A percentile compares a stretch with the other conserved stretches of the same genome.
Evolutionary conservation across 2,797 vertebrate species (phyloP).

Genomic region (Clarias laeviceps): DNA sequence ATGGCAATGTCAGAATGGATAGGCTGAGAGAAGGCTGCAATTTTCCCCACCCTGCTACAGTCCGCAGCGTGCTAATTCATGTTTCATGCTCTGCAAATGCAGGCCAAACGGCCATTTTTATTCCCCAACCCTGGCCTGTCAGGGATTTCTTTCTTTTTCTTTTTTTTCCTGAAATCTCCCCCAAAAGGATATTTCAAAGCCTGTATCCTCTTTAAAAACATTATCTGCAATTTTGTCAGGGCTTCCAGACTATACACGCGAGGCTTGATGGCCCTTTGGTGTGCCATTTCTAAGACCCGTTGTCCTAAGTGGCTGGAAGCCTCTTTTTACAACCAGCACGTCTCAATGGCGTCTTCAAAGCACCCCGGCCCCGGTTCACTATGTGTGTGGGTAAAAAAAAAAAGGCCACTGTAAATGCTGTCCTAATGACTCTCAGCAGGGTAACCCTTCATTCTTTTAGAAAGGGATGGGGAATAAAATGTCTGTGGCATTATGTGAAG

Average conservation of each 20-base stretch:
- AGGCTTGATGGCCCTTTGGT: slow-evolving; percentile 58
- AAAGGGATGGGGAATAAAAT: slow-evolving; percentile 75
- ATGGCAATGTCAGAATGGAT: slow-evolving; percentile 70
- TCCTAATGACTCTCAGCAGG: slow-evolving; percentile 81
- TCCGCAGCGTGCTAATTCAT: slow-evolving; percentile 71
- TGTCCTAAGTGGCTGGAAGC: slow-evolving; percentile 57
- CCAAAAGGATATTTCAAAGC: slow-evolving; percentile 53
- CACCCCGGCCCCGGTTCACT: slow-evolving; percentile 53
- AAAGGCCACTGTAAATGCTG: slow-evolving; percentile 69
- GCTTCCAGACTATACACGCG: slow-evolving; percentile 49
- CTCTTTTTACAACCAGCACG: slow-evolving; percentile 61
- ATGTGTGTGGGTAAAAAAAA: slow-evolving; percentile 71
- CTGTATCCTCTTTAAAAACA: slow-evolving; percentile 56
- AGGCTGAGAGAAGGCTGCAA: slow-evolving; percentile 69
- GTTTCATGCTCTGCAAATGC: slow-evolving; percentile 69
- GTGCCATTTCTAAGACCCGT: slow-evolving; percentile 52
- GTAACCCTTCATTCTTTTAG: slow-evolving; percentile 75
- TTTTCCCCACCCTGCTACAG: slow-evolving; percentile 63
- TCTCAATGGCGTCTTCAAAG: slow-evolving; percentile 73
- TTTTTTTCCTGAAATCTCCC: slow-evolving; percentile 36
- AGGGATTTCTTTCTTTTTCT: slow-evolving; percentile 44
- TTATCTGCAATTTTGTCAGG: slow-evolving; percentile 52
- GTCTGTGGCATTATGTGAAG: slow-evolving; percentile 73
- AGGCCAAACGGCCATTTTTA: slow-evolving; percentile 61
- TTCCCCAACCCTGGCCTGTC: slow-evolving; percentile 48